Percentiles rank a stretch among this genome's conserved stretches.
Conservation (phyloP, 2,888 invertebrate species). For the Gandaritis pyraliata region DNA sequence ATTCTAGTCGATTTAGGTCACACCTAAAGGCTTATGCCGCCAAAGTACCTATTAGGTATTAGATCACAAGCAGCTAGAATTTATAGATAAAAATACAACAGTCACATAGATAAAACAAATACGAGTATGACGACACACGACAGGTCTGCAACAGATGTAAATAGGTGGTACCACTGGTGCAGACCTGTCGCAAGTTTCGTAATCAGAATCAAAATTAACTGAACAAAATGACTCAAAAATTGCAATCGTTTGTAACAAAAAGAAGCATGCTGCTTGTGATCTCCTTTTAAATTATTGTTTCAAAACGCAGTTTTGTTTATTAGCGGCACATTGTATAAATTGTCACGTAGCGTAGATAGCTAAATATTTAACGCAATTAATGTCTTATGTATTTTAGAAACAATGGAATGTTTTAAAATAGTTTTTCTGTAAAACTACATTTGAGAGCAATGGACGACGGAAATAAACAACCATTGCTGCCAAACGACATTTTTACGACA, state of each 20-base stretch:
- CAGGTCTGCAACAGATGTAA: no score
- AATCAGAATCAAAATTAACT: no score
- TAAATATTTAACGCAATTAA: slow-evolving; percentile 12
- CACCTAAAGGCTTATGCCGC: slow-evolving; percentile 48
- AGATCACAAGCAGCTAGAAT: slow-evolving; percentile 1
- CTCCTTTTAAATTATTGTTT: not conserved
- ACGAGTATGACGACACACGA: no score
- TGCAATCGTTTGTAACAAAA: no score
- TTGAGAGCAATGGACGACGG: not conserved
- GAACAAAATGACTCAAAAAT: no score
- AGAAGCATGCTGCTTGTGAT: not conserved
- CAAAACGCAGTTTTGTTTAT: not conserved
- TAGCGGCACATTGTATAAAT: not conserved
- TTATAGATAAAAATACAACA: no score
- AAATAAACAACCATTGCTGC: no score
- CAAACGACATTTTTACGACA: no score
- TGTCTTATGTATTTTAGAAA: not conserved
- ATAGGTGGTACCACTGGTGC: no score
- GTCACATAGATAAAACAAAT: no score
- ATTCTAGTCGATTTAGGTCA: slow-evolving; percentile 60
- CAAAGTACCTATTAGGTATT: slow-evolving; percentile 42
- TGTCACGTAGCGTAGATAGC: slow-evolving; percentile 14
- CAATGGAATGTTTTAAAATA: not conserved
- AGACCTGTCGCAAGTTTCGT: no score
- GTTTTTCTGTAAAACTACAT: not conserved